Evolutionary conservation across 2,113 vertebrate species (phyloP), one percentile per base, ranked within the genome.

Genomic region (Tinamus guttatus): DNA sequence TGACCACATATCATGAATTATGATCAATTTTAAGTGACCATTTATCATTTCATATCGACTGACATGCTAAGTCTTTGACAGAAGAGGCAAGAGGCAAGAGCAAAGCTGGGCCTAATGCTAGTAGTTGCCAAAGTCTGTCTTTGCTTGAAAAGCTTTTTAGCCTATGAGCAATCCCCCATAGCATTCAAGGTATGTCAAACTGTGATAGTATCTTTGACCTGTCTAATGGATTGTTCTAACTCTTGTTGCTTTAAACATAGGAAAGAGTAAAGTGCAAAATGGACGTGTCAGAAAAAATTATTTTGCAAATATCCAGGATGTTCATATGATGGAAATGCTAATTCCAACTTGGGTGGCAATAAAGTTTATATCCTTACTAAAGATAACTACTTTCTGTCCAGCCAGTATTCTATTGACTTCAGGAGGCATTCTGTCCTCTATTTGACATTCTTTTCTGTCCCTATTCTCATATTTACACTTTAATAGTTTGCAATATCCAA

Each of bases 11-110:
- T 69, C 90, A 96, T 87, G 74, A 94, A 93, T 94, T 95, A 82
- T 87, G 77, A 90, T 87, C 32, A 94, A 67, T 67, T 90, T 94
- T 67, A 96, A 95, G 86, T 76, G 68, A 78, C 17, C 7, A 9
- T 94, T 90, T 85, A 84, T 89, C 85, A 86, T 76, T 41, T 89
- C 15, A 65, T 30, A 14, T 77, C 69, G 65, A 79, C 25, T 94
- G 77, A 38, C 54, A 63, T 2, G 5, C n/a, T 71, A 84, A 89
- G 79, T 56, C 24, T 88, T 88, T 75, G 45, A 80, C n/a, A 84
- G 62, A 82, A 84, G n/a, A n/a, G n/a, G n/a, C n/a, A n/a, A n/a
- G n/a, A n/a, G n/a, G n/a, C n/a, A n/a, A n/a, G 56, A 67, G 4
- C 6, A 32, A 81, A 92, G 59, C 25, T 20, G 70, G 59, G 7